Evolutionary conservation across 2,113 vertebrate genomes (phyloP).

Genomic region (Misgurnus anguillicaudatus): DNA sequence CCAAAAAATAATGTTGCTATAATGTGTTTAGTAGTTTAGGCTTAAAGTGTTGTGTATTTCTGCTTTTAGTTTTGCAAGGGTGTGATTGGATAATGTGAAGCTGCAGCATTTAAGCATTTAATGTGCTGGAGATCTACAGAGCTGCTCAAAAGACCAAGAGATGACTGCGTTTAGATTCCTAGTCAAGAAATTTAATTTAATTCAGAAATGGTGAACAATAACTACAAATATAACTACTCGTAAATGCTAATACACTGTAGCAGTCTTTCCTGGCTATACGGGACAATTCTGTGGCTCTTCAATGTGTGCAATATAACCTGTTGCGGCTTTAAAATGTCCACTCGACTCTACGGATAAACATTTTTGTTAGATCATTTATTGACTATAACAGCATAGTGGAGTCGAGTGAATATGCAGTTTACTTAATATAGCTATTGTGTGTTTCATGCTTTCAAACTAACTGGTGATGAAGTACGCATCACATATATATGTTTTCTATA

Average conservation of each 20-base stretch:
- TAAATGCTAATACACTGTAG: not conserved
- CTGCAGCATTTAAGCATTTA: not conserved
- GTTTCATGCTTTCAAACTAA: not conserved
- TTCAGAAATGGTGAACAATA: not conserved
- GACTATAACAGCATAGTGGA: not conserved
- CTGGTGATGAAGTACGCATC: constrained; percentile 36
- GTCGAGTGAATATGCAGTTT: constrained; percentile 47
- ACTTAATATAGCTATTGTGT: constrained; percentile 1
- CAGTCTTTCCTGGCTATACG: not conserved
- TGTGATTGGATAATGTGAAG: constrained; percentile 10
- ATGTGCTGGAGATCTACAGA: not conserved
- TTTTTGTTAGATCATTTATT: too few relatives aligned
- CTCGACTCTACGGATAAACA: not conserved
- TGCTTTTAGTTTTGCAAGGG: not conserved
- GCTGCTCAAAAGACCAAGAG: not conserved
- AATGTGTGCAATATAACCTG: not conserved
- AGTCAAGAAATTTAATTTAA: too few relatives aligned
- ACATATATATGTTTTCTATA: constrained; percentile 52
- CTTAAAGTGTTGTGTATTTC: not conserved
- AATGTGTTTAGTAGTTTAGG: constrained; percentile 27
- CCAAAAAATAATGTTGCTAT: not conserved
- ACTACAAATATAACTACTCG: not conserved
- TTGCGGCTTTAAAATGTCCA: not conserved
- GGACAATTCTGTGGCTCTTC: not conserved
- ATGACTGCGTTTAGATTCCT: not conserved